These are phyloP conservation scores for Caenorhabditis sulstoni DNA, from an alignment of 2,888 invertebrate species.

Conservation along the genomic window DNA sequence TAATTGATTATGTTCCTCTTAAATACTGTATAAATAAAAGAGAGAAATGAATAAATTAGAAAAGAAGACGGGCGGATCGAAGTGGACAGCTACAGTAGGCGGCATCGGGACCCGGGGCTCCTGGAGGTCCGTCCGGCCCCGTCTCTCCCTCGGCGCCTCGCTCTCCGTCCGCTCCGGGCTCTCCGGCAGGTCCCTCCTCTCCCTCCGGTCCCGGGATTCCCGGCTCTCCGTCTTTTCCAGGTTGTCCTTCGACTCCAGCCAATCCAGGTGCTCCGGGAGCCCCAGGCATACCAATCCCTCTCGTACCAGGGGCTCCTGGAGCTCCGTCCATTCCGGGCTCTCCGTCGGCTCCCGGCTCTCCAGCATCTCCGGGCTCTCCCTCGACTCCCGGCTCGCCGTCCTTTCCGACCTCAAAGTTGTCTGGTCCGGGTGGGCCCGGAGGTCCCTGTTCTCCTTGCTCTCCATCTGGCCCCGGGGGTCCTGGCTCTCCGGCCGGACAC, in stretches of 20 bases:
- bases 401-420: constrained; percentile 46
- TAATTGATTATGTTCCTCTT: background rate
- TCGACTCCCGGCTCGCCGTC: constrained; percentile 45
- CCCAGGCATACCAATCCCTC: constrained; percentile 45
- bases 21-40: constrained; percentile 23
- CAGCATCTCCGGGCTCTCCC: constrained; percentile 51
- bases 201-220: constrained; percentile 58
- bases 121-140: constrained; percentile 45
- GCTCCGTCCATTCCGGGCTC: constrained; percentile 38
- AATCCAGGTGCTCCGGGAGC: constrained; percentile 47
- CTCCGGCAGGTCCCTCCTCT: constrained; percentile 44
- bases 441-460: constrained; percentile 48
- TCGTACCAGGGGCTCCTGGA: constrained; percentile 24
- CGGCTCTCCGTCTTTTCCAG: constrained; percentile 46
- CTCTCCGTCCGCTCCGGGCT: constrained; percentile 42
- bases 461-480: constrained; percentile 57
- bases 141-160: constrained; percentile 37
- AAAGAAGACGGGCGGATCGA: constrained; percentile 48
- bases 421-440: constrained; percentile 52
- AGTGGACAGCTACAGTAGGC: constrained; percentile 58
- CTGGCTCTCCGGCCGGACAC: constrained; percentile 52
- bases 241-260: constrained; percentile 33
- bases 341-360: constrained; percentile 46
- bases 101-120: constrained; percentile 57
- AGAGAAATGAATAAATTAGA: constrained; percentile 27